Evolutionary conservation across 2,888 invertebrate genomes (phyloP), one percentile per base, ranked within the genome.

Genomic region (Azorinus chamasolen): DNA sequence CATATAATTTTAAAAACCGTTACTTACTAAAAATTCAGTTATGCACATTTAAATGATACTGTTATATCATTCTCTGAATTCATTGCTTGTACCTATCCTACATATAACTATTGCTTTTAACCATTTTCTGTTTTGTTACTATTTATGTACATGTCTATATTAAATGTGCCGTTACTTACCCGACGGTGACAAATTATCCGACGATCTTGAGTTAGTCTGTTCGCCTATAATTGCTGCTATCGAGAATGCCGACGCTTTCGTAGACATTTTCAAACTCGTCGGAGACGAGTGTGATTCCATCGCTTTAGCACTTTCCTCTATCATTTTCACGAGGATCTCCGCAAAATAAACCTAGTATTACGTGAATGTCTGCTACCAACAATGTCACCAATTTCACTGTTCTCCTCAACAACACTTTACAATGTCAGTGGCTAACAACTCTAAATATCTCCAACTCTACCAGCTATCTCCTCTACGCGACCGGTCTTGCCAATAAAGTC

Each of bases 161-260:
- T 6, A 32, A 32, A 32, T 32, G 10, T 32, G 5, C 4, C 32
- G 32, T 6, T 1, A 12, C 66, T 62, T 77, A 80, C 80, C 75
- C 43, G 80, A 64, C 20, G 80, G 80, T 14, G 81, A 81, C 8
- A 72, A 75, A 50, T 78, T 81, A 61, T 81, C 81, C 57, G 81
- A 75, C 18, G 78, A 54, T 24, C 81, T 46, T 25, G 68, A 51
- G 32, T 72, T 20, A 8, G 66, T 61, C 45, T 73, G 70, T 41
- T 81, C 81, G 8, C 87, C 89, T 97, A 98, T 98, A 93, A 98
- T 98, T 90, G 97, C 97, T 79, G 97, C 97, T 91, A 98, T 98
- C 94, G 97, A 97, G 95, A 98, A 98, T 95, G 98, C 98, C 84
- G 98, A 97, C 94, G 97, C 97, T 94, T 96, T 96, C 87, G 96